Evolutionary conservation across 2,888 invertebrate species (phyloP).

Genomic region (Tolmerus cingulatus): DNA sequence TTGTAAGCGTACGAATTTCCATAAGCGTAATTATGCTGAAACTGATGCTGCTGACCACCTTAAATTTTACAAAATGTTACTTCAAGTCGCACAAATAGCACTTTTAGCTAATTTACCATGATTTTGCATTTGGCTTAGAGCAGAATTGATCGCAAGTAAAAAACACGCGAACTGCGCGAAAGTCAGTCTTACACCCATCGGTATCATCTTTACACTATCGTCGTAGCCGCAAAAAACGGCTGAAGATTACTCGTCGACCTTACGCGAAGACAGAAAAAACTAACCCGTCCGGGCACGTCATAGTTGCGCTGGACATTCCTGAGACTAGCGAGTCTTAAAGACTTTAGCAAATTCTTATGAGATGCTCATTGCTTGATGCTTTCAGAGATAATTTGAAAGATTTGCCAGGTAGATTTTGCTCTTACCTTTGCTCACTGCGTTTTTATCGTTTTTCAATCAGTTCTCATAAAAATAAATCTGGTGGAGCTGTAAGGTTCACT

Average conservation of each 20-base stretch:
- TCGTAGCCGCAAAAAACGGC: background rate
- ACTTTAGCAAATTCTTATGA: background rate
- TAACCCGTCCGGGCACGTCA: background rate
- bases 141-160: background rate
- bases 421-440: background rate
- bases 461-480: background rate
- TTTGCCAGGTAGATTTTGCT: background rate
- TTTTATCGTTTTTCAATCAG: background rate
- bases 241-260: background rate
- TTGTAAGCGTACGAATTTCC: background rate
- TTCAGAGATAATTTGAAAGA: background rate
- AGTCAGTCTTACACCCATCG: background rate
- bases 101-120: background rate
- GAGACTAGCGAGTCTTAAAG: background rate
- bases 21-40: background rate
- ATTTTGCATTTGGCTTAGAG: background rate
- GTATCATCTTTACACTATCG: background rate
- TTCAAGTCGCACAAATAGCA: background rate
- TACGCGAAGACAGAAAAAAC: background rate
- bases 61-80: background rate
- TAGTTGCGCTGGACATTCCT: background rate
- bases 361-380: background rate
- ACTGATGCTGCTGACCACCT: background rate
- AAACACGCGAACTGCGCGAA: background rate
- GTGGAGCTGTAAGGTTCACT: background rate